These are phyloP conservation scores for Apotomis betuletana DNA, from an alignment of 2,888 invertebrate genomes.

Conservation along the genomic window DNA sequence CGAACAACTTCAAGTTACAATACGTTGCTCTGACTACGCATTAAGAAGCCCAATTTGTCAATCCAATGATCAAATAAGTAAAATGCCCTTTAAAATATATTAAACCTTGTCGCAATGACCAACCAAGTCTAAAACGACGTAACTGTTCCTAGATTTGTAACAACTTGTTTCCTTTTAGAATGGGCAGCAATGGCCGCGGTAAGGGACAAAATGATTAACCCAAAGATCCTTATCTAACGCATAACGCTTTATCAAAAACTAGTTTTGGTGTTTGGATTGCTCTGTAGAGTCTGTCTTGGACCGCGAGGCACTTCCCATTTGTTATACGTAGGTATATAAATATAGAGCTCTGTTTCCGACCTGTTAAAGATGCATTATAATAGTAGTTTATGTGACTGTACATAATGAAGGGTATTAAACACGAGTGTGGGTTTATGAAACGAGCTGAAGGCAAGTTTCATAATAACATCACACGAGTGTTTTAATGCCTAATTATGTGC, in stretches of 20 bases:
- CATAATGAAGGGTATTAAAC: too few species aligned
- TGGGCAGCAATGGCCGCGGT: slow-evolving; percentile 35
- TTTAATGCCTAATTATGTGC: too few species aligned
- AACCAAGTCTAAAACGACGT: not conserved
- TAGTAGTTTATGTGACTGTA: too few species aligned
- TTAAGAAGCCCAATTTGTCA: slow-evolving; percentile 48
- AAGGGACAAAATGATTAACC: slow-evolving; percentile 41
- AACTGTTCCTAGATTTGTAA: not conserved
- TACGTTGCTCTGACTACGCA: slow-evolving; percentile 3
- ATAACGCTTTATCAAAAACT: slow-evolving; percentile 30
- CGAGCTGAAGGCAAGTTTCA: too few species aligned
- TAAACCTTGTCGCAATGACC: not conserved
- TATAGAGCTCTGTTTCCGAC: too few species aligned
- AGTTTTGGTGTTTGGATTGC: slow-evolving; percentile 16
- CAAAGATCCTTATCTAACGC: slow-evolving; percentile 49
- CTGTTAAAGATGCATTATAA: too few species aligned
- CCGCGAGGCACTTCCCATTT: too few species aligned
- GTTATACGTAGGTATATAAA: too few species aligned
- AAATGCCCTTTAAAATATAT: slow-evolving; percentile 29
- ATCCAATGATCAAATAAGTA: slow-evolving; percentile 35
- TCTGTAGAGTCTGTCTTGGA: not conserved
- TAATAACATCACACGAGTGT: too few species aligned
- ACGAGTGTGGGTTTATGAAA: too few species aligned
- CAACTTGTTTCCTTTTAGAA: not conserved
- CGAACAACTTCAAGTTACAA: slow-evolving; percentile 9